Conservation (phyloP, 64 coral and sea anemone species). For the Acropora tenuis region DNA sequence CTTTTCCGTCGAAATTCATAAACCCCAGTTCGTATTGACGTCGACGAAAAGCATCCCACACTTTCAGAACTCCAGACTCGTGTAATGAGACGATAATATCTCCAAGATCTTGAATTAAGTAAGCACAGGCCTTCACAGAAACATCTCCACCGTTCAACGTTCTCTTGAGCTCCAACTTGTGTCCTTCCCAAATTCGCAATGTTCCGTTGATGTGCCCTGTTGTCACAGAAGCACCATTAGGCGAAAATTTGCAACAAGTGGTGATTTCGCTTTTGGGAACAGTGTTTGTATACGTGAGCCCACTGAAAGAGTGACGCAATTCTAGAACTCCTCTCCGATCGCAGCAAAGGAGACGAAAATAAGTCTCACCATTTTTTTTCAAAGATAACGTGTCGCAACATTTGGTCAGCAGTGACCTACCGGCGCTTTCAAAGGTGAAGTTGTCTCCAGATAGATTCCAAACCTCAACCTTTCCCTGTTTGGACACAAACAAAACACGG, state of each 20-base stretch:
- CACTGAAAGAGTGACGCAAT: constrained; percentile 20
- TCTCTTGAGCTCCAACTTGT: not conserved
- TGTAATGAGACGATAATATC: constrained; percentile 20
- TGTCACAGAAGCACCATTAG: constrained; percentile 24
- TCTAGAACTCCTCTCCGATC: constrained; percentile 27
- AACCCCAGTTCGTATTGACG: constrained; percentile 10
- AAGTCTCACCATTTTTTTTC: not conserved
- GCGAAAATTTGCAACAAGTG: constrained; percentile 69
- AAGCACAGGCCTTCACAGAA: constrained; percentile 51
- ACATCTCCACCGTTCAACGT: constrained; percentile 3
- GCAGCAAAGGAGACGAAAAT: constrained; percentile 55
- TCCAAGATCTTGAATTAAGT: constrained; percentile 37
- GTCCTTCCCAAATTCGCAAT: constrained; percentile 56
- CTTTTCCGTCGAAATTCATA: constrained; percentile 61
- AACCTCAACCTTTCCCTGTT: constrained; percentile 35
- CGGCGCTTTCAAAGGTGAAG: not conserved
- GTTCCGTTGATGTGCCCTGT: constrained; percentile 54
- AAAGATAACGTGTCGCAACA: constrained; percentile 63
- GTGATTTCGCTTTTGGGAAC: not conserved
- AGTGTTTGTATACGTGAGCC: not conserved
- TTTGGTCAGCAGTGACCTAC: not conserved
- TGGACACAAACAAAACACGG: constrained; percentile 53
- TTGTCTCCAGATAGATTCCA: constrained; percentile 39
- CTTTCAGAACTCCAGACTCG: constrained; percentile 59
- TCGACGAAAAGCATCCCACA: constrained; percentile 23